Evolutionary conservation across 2,888 invertebrate species (phyloP).

Genomic region (Lithophane ornitopus): DNA sequence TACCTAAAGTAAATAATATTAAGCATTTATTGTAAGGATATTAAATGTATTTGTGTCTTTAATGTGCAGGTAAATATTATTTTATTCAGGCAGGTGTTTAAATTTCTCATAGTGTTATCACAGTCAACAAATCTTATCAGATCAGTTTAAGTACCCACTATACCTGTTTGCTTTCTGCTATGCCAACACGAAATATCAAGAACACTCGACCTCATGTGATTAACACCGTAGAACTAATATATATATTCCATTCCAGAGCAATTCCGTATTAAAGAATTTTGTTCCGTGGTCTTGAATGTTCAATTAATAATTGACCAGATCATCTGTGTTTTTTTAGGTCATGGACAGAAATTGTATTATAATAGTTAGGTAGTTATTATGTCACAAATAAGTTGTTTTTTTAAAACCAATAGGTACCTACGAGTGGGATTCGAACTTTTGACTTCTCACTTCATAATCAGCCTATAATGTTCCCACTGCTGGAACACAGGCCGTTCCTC

Average conservation of each 20-base stretch:
- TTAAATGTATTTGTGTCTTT: background rate
- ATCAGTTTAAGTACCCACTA: conserved; percentile 35
- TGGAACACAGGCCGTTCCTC: too few relatives aligned
- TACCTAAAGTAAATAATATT: background rate
- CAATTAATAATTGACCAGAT: background rate
- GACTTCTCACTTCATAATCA: background rate
- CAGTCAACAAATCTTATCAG: conserved; percentile 48
- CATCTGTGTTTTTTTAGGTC: too few relatives aligned
- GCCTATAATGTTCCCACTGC: too few relatives aligned
- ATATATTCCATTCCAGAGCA: too few relatives aligned
- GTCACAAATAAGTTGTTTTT: background rate
- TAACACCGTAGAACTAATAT: conserved; percentile 12
- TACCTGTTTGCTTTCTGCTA: conserved; percentile 31
- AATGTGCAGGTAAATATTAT: conserved; percentile 40
- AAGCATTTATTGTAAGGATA: background rate
- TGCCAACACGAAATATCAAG: conserved; percentile 46
- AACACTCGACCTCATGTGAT: conserved; percentile 41
- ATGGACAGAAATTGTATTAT: background rate
- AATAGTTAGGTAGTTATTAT: background rate
- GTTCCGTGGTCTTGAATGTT: background rate
- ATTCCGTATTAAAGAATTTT: conserved; percentile 14
- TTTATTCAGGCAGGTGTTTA: conserved; percentile 33
- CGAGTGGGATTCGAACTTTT: background rate
- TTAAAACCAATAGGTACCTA: background rate
- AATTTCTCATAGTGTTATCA: conserved; percentile 40